These are phyloP conservation scores for Diplogasteroides magnus DNA, from an alignment of 1,140 invertebrate genomes.

Conservation along the genomic window DNA sequence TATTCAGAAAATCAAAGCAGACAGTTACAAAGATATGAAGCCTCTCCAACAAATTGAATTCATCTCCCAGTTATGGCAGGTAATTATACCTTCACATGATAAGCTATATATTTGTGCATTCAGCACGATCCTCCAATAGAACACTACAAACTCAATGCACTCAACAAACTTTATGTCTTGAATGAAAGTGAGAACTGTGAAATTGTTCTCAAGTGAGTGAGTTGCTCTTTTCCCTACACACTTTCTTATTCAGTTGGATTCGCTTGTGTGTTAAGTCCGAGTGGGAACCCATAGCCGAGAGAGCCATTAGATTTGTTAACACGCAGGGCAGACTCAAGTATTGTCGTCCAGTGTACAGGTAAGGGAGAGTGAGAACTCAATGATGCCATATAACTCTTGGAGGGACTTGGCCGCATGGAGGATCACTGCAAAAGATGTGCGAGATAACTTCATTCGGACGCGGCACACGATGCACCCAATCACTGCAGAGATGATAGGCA, in stretches of 20 bases:
- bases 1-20: slow-evolving; percentile 55
- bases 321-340: slow-evolving; percentile 83
- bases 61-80: slow-evolving; percentile 67
- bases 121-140: slow-evolving; percentile 23
- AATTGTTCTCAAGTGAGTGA: slow-evolving; percentile 55
- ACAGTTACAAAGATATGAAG: slow-evolving; percentile 63
- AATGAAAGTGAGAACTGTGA: slow-evolving; percentile 48
- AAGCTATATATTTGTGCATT: slow-evolving; percentile 1
- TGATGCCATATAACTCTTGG: background rate
- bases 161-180: slow-evolving; percentile 70
- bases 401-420: slow-evolving; percentile 41
- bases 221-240: background rate
- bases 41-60: slow-evolving; percentile 71
- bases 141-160: slow-evolving; percentile 51
- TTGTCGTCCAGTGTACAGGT: slow-evolving; percentile 74
- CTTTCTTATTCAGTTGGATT: slow-evolving; percentile 62
- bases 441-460: slow-evolving; percentile 32
- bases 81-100: slow-evolving; percentile 16
- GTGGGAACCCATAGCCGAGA: slow-evolving; percentile 66
- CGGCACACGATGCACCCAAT: slow-evolving; percentile 40
- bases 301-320: slow-evolving; percentile 72
- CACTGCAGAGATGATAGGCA: slow-evolving; percentile 32
- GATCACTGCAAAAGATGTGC: slow-evolving; percentile 21
- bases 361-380: slow-evolving; percentile 24
- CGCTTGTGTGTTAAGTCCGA: slow-evolving; percentile 70